Evolutionary conservation across 2,113 vertebrate species (phyloP).

Genomic region (Brachyistius frenatus): DNA sequence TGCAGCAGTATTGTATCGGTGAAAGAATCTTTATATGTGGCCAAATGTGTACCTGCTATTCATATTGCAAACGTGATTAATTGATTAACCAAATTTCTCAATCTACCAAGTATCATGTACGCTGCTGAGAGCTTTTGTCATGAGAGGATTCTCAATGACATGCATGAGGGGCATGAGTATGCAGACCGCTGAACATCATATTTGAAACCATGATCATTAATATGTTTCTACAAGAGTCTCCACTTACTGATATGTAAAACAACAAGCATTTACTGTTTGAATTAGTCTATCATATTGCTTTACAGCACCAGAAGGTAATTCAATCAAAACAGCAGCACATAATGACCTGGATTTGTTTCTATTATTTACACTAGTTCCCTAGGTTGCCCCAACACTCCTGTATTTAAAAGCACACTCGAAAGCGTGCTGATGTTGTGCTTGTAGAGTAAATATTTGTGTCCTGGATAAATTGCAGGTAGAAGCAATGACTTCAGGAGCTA

Average conservation of each 20-base stretch:
- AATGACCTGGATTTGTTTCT: slow-evolving; percentile 36
- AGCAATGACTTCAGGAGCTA: slow-evolving; percentile 89
- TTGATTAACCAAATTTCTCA: neutral
- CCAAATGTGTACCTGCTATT: neutral
- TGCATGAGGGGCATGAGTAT: neutral
- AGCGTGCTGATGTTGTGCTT: slow-evolving; percentile 16
- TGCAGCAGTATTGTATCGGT: neutral
- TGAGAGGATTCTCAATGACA: neutral
- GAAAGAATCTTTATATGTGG: slow-evolving; percentile 5
- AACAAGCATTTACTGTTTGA: slow-evolving; percentile 25
- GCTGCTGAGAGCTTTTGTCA: neutral
- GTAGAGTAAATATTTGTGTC: slow-evolving; percentile 84
- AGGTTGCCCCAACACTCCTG: slow-evolving; percentile 78
- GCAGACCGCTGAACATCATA: neutral
- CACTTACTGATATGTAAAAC: neutral
- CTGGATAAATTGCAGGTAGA: slow-evolving; percentile 89
- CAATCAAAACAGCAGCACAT: slow-evolving; percentile 44
- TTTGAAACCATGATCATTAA: neutral
- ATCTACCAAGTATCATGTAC: neutral
- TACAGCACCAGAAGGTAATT: slow-evolving; percentile 34
- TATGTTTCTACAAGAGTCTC: neutral
- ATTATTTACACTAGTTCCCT: slow-evolving; percentile 50
- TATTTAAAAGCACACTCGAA: slow-evolving; percentile 65
- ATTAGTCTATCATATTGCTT: slow-evolving; percentile 28
- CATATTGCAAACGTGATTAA: neutral